phyloP scores from a whole-genome alignment of 1,140 invertebrate genomes.

The Cyphomyrmex costatus region DNA sequence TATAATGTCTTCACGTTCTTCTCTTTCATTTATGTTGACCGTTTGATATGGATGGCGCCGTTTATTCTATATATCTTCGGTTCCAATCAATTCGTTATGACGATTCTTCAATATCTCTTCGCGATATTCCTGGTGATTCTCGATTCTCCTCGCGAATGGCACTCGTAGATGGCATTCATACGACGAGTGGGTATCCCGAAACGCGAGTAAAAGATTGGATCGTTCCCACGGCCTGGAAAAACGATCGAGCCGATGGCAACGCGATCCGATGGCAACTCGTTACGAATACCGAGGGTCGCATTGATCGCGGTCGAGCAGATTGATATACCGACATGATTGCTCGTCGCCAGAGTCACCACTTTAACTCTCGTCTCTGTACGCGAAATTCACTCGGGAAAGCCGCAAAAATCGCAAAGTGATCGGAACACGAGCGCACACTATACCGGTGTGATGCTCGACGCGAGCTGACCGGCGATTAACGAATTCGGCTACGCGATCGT shows the following conservation, averaged over 20 bases:
- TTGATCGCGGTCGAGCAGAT: background rate
- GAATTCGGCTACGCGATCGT: background rate
- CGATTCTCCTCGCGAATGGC: background rate
- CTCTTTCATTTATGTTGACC: too few relatives aligned
- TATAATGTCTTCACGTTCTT: too few relatives aligned
- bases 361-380: background rate
- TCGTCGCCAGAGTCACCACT: background rate
- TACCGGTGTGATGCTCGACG: too few relatives aligned
- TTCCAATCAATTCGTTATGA: background rate
- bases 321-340: background rate
- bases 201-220: background rate
- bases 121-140: too few relatives aligned
- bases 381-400: background rate
- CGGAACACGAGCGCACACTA: too few relatives aligned
- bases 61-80: too few relatives aligned
- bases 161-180: background rate
- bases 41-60: too few relatives aligned
- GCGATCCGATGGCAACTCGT: too few relatives aligned
- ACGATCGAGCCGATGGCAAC: background rate
- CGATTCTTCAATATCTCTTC: background rate
- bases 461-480: background rate
- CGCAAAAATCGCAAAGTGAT: background rate
- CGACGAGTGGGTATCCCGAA: background rate
- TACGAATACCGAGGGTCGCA: background rate
- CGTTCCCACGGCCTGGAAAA: background rate